A percentile compares a stretch with the other conserved stretches of the same genome.
Conservation (phyloP, 2,888 invertebrate species). For the Ectemnius cavifrons region DNA sequence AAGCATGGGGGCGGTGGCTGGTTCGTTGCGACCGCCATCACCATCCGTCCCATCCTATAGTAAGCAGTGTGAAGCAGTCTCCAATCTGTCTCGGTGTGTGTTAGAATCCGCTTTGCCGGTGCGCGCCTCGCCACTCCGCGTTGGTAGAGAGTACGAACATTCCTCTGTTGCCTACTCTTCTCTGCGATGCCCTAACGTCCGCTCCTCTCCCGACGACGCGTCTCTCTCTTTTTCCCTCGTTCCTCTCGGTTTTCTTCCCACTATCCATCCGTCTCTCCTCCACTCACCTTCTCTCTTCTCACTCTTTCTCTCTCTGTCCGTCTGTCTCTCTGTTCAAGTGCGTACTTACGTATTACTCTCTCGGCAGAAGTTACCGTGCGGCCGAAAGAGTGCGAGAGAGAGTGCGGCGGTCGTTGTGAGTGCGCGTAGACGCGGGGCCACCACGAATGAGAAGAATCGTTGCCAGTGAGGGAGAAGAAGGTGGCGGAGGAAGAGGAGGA, state of each 20-base stretch:
- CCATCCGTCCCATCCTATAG: slow-evolving; percentile 74
- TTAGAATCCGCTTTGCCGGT: slow-evolving; percentile 71
- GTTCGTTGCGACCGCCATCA: slow-evolving; percentile 83
- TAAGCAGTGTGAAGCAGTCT: slow-evolving; percentile 65
- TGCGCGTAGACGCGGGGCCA: slow-evolving; percentile 33
- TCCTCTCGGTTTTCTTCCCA: slow-evolving; percentile 40
- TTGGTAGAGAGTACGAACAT: slow-evolving; percentile 72
- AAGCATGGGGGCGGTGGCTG: slow-evolving; percentile 78
- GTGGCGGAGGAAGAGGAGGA: slow-evolving; percentile 34
- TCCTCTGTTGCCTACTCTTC: slow-evolving; percentile 66
- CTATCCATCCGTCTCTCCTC: slow-evolving; percentile 29
- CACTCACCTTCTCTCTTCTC: slow-evolving; percentile 8
- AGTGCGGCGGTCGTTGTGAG: slow-evolving; percentile 26
- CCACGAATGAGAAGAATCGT: slow-evolving; percentile 52
- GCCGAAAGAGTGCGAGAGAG: slow-evolving; percentile 1
- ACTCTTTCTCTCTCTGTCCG: slow-evolving; percentile 20
- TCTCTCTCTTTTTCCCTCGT: slow-evolving; percentile 59
- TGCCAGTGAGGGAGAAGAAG: slow-evolving; percentile 43
- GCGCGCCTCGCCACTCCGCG: slow-evolving; percentile 68
- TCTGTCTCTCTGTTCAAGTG: slow-evolving; percentile 7
- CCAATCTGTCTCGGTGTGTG: slow-evolving; percentile 68
- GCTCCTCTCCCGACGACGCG: slow-evolving; percentile 53
- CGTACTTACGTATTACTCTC: slow-evolving; percentile 25
- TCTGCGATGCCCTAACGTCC: slow-evolving; percentile 75
- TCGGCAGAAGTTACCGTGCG: slow-evolving; percentile 8